Evolutionary conservation across 2,797 vertebrate genomes (phyloP).

Genomic region (Triplophysa bombifrons): DNA sequence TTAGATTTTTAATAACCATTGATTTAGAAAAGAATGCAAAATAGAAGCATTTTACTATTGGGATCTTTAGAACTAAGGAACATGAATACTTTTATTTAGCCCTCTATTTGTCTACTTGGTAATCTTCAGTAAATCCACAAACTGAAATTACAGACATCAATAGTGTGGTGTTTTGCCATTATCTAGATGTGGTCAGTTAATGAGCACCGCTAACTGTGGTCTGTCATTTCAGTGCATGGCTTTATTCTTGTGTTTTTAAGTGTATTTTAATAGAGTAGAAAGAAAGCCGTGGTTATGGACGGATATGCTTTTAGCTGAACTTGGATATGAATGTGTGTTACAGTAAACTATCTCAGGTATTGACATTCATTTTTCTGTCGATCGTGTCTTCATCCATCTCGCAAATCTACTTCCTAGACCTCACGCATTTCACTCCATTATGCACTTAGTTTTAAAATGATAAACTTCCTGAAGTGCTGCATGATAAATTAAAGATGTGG

Average conservation of each 20-base stretch:
- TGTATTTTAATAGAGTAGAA: conserved; percentile 25
- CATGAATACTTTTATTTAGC: no score
- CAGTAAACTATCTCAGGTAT: conserved; percentile 67
- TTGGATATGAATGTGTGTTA: conserved; percentile 59
- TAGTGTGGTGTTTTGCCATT: background rate
- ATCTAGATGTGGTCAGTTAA: background rate
- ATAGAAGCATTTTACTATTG: no score
- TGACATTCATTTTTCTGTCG: conserved; percentile 64
- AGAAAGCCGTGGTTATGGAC: conserved; percentile 8
- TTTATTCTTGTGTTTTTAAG: background rate
- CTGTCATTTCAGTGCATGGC: background rate
- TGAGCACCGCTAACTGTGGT: background rate
- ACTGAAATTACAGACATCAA: background rate
- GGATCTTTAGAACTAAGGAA: no score
- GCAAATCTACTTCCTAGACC: conserved; percentile 35
- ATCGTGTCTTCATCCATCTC: conserved; percentile 56
- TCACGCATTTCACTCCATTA: conserved; percentile 76
- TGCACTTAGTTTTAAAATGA: conserved; percentile 53
- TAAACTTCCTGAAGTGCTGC: conserved; percentile 45
- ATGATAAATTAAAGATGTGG: conserved; percentile 57
- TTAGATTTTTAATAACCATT: no score
- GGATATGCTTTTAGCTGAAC: conserved; percentile 44
- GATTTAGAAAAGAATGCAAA: no score
- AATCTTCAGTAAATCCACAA: no score
- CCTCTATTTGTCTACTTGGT: no score